Percentiles rank a stretch among this genome's conserved stretches.
These are phyloP conservation scores for Neopelma chrysocephalum DNA, from an alignment of 2,797 vertebrate genomes.

Conservation along the genomic window DNA sequence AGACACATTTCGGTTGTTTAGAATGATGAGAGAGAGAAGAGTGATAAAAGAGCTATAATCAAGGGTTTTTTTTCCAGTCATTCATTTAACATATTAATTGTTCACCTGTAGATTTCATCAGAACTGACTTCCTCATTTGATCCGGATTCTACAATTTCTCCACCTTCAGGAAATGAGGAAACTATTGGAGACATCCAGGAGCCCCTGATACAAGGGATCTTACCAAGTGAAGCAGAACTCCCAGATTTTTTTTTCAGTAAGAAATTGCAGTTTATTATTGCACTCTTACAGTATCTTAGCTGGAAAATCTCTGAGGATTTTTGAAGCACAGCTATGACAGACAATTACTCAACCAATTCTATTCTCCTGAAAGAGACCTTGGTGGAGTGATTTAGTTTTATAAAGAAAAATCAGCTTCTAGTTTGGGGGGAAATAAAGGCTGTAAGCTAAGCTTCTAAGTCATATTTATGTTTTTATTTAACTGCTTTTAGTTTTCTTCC, in stretches of 20 bases:
- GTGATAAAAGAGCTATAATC: background rate
- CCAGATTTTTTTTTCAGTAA: slow-evolving; percentile 4
- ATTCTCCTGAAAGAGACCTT: background rate
- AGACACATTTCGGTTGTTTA: background rate
- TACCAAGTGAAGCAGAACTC: background rate
- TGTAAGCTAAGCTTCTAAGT: background rate
- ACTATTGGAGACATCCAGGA: background rate
- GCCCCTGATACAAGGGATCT: background rate
- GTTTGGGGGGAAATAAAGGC: accelerated
- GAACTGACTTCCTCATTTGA: background rate
- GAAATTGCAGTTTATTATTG: background rate
- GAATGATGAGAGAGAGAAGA: background rate
- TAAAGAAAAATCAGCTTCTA: background rate
- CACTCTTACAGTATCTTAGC: background rate
- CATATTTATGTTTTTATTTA: background rate
- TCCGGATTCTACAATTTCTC: background rate
- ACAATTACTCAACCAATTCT: background rate
- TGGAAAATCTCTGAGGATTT: background rate
- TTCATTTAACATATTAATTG: background rate
- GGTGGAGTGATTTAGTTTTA: background rate
- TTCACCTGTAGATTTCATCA: slow-evolving; percentile 45
- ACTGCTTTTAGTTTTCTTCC: background rate
- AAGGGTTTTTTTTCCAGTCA: background rate
- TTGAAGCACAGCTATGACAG: background rate
- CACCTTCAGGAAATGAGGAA: slow-evolving; percentile 41